Base-by-base conservation (phyloP, 2,888 invertebrate genomes). In the Heliconius cydno region DNA sequence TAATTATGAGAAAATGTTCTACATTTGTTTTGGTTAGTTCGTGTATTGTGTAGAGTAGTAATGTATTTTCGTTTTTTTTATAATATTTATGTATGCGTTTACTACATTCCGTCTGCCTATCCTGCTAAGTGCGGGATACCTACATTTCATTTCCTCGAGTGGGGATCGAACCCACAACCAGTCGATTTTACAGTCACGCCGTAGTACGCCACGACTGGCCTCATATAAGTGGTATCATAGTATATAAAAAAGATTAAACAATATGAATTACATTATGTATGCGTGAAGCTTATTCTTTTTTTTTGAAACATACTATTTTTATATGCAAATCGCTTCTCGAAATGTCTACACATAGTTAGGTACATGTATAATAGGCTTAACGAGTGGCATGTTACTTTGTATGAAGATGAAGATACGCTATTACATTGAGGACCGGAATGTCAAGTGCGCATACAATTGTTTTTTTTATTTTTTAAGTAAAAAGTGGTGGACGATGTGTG, bases 251-350 rank as follows among this genome's bases (percentile, higher is more conserved):
- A 46, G 6, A 15, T 46, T 46, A 46, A 6, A 46, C 46, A 6
- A 15, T 46, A 46, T 60, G n/a, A 60, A 60, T 60, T 34, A 60
- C n/a, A 60, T 60, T 10, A n/a, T 9, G 7, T 60, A n/a, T 15
- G 15, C 46, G 60, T 60, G 22, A 60, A 60, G 60, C 60, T n/a
- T 10, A 46, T 60, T 60, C 22, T 19, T 25, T 63, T 60, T 63
- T n/a, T n/a, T 3, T 0, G 4, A 34, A 34, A 34, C 38, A 66
- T 30, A 68, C 22, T 22, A 34, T 34, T 68, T 22, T 38, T 34
- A 34, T 68, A 68, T 68, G 10, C 38, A 68, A 68, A 68, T 68
- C 22, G 34, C 38, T 68, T 68, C 68, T 68, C 41, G 25, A n/a
- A 41, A 13, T 68, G 13, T 68, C 68, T 3, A 66, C 30, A n/a